phyloP scores from a whole-genome alignment of 2,797 vertebrate genomes.

The Gallinago nigripennis region DNA sequence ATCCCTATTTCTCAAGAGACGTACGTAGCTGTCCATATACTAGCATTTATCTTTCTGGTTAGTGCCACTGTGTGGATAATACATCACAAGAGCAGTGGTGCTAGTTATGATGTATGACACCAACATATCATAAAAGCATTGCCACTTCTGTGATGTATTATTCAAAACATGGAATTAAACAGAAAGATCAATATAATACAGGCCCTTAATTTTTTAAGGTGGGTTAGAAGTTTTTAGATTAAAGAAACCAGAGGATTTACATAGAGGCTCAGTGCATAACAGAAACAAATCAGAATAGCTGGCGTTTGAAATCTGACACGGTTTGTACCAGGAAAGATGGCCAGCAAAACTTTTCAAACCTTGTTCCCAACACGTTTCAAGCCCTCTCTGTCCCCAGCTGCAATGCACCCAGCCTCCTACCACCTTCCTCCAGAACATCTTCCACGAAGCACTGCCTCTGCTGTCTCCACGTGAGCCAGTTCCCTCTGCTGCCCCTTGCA shows the following conservation, averaged over 20 bases:
- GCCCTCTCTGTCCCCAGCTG: neutral
- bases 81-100: conserved; percentile 53
- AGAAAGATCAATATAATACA: conserved; percentile 53
- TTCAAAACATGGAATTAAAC: conserved; percentile 54
- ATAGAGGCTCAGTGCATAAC: neutral
- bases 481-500: neutral
- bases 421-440: neutral
- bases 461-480: neutral
- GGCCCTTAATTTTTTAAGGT: conserved; percentile 36
- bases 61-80: conserved; percentile 41
- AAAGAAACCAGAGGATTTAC: neutral
- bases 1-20: neutral
- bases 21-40: neutral
- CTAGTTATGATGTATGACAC: conserved; percentile 63
- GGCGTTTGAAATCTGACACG: neutral
- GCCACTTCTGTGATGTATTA: conserved; percentile 66
- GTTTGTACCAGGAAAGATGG: neutral
- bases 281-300: neutral
- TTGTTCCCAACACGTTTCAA: neutral
- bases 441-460: accelerated
- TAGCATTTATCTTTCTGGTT: conserved; percentile 63
- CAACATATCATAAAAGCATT: conserved; percentile 61
- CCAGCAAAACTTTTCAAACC: neutral
- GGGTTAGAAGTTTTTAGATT: conserved; percentile 5
- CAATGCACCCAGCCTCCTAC: neutral